Evolutionary conservation across 2,113 vertebrate genomes (phyloP).

Genomic region (Microtus montanus): DNA sequence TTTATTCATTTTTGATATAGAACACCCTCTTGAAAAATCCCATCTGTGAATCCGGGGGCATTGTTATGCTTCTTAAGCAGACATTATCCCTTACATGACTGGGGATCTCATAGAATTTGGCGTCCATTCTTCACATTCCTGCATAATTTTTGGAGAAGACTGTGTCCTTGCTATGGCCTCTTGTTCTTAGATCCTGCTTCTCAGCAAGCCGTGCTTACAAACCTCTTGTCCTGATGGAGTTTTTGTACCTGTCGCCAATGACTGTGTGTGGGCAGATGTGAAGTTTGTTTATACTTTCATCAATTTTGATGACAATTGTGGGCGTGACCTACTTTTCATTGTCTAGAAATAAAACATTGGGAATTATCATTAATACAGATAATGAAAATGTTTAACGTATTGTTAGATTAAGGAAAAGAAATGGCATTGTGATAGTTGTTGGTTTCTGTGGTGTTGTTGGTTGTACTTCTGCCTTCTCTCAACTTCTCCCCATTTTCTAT

Average conservation of each 20-base stretch:
- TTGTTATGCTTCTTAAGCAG: not conserved
- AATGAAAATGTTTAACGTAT: not conserved
- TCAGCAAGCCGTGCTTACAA: not conserved
- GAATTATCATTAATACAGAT: not conserved
- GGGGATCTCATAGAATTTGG: not conserved
- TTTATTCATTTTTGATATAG: not conserved
- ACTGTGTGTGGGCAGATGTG: not conserved
- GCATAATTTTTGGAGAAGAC: not conserved
- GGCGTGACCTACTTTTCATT: fast-evolving
- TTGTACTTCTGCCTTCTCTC: not conserved
- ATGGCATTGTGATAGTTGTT: not conserved
- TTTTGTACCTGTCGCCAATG: not conserved
- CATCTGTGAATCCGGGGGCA: not conserved
- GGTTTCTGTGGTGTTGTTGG: not conserved
- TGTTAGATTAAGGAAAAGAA: not conserved
- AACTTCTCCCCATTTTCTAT: not conserved
- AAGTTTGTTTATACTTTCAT: not conserved
- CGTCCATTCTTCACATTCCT: fast-evolving
- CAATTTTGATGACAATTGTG: not conserved
- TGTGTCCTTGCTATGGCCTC: fast-evolving
- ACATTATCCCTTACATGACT: not conserved
- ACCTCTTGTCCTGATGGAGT: not conserved
- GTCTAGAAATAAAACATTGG: not conserved
- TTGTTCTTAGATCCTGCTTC: not conserved
- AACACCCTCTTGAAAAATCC: not conserved